Evolutionary conservation across 2,113 vertebrate species (phyloP), one percentile per base, ranked within the genome.

Genomic region (Mugil cephalus): DNA sequence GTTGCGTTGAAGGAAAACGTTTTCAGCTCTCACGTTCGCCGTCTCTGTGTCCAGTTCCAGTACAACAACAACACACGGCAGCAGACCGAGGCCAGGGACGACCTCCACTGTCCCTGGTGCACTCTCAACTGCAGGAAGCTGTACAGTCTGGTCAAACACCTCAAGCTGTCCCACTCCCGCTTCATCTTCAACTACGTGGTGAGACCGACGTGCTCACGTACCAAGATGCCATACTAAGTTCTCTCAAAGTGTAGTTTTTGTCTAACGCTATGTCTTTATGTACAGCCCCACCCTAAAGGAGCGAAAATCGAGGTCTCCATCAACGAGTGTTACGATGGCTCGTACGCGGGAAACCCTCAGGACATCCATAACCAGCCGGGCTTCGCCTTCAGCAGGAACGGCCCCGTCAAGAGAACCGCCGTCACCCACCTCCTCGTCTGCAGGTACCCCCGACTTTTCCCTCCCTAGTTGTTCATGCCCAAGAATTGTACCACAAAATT

Each of bases 171-270:
- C 61, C 98, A 99, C 90, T 97, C 96, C 82, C 95, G 98, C 80
- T 99, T 99, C 93, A 96, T 98, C 89, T 99, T 99, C 90, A 99
- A 96, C 93, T 99, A 99, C 21, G 96, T 97, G 93, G 98, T 99
- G 87, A 96, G 96, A 92, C 2, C 1, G 3, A 14, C 2, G 52
- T 30, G 24, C 24, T 30, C 24, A 30, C 24, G 5, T n/a, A n/a
- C n/a, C n/a, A n/a, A n/a, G n/a, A n/a, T n/a, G n/a, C n/a, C n/a
- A n/a, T n/a, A n/a, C n/a, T n/a, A n/a, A n/a, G n/a, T n/a, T n/a
- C n/a, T n/a, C n/a, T n/a, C n/a, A n/a, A n/a, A n/a, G n/a, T n/a
- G n/a, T n/a, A n/a, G n/a, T n/a, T n/a, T n/a, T n/a, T n/a, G n/a
- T n/a, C n/a, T n/a, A n/a, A n/a, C n/a, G n/a, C n/a, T n/a, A n/a